phyloP scores from a whole-genome alignment of 2,797 vertebrate genomes.

The Gallinago nigripennis region DNA sequence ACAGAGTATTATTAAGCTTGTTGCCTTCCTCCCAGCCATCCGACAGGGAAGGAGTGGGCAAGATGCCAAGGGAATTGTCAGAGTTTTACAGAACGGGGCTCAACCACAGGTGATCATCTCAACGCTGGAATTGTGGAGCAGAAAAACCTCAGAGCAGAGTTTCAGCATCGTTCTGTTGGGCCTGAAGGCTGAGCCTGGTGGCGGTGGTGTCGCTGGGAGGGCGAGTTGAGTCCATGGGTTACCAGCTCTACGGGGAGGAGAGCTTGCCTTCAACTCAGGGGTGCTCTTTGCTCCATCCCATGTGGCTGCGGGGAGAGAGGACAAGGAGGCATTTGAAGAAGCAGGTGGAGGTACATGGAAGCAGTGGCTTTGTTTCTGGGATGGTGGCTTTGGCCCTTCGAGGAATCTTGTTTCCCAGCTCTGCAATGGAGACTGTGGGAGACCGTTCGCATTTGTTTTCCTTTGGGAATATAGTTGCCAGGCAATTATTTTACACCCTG shows the following conservation, averaged over 20 bases:
- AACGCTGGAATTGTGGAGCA: accelerated
- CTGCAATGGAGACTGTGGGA: neutral
- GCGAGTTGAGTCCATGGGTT: neutral
- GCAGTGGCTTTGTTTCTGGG: neutral
- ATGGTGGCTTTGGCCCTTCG: neutral
- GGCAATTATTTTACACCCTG: conserved; percentile 74
- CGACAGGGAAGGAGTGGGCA: accelerated
- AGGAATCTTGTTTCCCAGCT: neutral
- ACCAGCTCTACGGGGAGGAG: accelerated
- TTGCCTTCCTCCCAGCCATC: neutral
- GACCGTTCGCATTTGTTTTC: conserved; percentile 7
- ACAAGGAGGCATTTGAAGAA: neutral
- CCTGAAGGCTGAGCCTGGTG: neutral
- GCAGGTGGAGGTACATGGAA: neutral
- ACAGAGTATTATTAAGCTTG: neutral
- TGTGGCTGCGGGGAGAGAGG: neutral
- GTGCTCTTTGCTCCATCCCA: neutral
- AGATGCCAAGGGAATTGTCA: neutral
- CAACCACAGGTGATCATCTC: neutral
- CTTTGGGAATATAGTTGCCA: conserved; percentile 47
- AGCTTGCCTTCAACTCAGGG: neutral
- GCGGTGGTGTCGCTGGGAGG: neutral
- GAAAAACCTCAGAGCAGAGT: neutral
- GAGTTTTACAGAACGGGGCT: neutral
- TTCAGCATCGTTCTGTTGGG: neutral